Evolutionary conservation across 2,113 vertebrate genomes (phyloP), one percentile per base, ranked within the genome.

Genomic region (Jaculus jaculus): DNA sequence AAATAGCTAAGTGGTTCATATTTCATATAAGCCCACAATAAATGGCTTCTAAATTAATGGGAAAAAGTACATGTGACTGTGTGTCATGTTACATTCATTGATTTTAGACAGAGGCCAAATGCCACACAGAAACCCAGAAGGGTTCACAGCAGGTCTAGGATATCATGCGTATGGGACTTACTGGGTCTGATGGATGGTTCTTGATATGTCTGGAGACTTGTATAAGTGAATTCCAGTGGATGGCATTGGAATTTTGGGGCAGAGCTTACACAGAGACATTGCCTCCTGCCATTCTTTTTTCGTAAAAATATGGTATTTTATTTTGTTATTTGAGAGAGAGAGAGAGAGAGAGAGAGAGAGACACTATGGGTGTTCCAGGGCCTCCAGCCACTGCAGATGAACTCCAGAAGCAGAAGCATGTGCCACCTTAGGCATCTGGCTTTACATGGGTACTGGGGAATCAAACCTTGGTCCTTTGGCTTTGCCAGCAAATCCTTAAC

Each of bases 31-130:
- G 11, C 28, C 75, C 4, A 28, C 15, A 65, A 12, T 42, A 73
- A 81, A 47, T 34, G 74, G 18, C 3, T 23, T 9, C 54, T 96
- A 72, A 90, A 77, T 77, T 66, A 73, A 82, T 26, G 16, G 23
- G 93, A 20, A 78, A 84, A 82, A 87, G 13, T 42, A 30, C 4
- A 47, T 54, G 5, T 12, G 21, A 32, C 28, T 81, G n/a, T 15
- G 2, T 87, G 26, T 51, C 65, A 60, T 42, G n/a, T 37, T 58
- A 28, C n/a, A 65, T 34, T 34, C 51, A 54, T 20, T 78, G 58
- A 77, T 72, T 69, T 3, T 30, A 96, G 72, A 95, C 63, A 93
- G 37, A 73, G 32, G 37, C 15, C 71, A 83, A 75, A 58, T 68
- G 60, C n/a, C 68, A 47, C 10, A 60, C 37, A 83, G 92, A 71